A percentile compares a stretch with the other conserved stretches of the same genome.
Evolutionary conservation across 2,113 vertebrate species (phyloP).

Genomic region (Ibidorhyncha struthersii): DNA sequence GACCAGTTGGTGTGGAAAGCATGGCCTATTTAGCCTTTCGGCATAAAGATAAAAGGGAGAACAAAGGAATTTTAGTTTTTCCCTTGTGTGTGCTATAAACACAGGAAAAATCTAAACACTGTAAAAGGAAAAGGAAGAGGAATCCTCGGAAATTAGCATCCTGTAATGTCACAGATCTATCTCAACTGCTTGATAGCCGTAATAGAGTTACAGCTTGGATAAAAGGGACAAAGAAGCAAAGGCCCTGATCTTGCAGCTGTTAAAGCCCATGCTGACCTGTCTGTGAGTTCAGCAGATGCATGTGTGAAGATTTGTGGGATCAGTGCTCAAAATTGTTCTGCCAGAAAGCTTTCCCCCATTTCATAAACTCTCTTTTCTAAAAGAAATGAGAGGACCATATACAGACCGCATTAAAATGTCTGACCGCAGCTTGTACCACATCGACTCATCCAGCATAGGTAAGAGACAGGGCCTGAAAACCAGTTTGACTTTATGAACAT

Average conservation of each 20-base stretch:
- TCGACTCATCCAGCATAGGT: too few species aligned
- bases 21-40: neutral
- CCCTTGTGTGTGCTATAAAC: neutral
- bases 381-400: neutral
- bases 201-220: neutral
- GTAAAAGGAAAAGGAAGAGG: neutral
- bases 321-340: neutral
- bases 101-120: neutral
- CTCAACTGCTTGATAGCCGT: neutral
- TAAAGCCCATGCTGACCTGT: too few species aligned
- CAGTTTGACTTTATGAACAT: neutral
- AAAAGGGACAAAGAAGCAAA: neutral
- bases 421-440: neutral
- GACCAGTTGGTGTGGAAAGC: neutral
- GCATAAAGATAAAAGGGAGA: neutral
- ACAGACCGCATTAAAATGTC: neutral
- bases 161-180: neutral
- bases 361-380: neutral
- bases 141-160: neutral
- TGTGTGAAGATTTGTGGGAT: neutral
- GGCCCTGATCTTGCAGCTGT: neutral
- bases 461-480: neutral
- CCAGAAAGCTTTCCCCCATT: neutral
- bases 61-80: neutral
- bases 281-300: neutral